Evolutionary conservation across 2,888 invertebrate species (phyloP), one percentile per base, ranked within the genome.

Genomic region (Oligia fasciuncula): DNA sequence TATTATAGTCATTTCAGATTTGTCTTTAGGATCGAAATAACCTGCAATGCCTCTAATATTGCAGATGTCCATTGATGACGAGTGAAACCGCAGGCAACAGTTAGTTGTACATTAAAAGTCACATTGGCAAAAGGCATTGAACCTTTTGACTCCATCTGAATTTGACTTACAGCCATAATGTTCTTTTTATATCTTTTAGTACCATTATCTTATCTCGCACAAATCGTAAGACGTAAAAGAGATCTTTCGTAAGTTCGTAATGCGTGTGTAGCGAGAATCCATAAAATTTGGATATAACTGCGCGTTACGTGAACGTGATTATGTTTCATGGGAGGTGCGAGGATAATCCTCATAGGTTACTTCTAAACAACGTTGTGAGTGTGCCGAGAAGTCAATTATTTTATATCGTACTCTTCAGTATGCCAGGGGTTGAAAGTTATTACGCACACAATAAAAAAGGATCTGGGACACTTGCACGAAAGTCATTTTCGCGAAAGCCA

Each of bases 161-260:
- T 29, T 9, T 66, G 51, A 63, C 35, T 11, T 46, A 1, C n/a
- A 46, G 49, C 29, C 43, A 9, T n/a, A 46, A 63, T 63, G 6
- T 71, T 71, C 35, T 43, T 29, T 63, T 51, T 67, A 8, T 43
- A 66, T 43, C 46, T 57, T 81, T 66, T 74, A 60, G 11, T 75
- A 43, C 35, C 75, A 57, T 66, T 81, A 72, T 23, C 40, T 29
- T 77, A 51, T 23, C 57, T 23, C 46, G 35, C 40, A 73, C 23
- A 73, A 80, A 73, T 65, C 81, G 35, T n/a, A 66, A 73, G 23
- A 51, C 40, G 14, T 82, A 81, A 81, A 69, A 49, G 46, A 82
- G 49, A 82, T 76, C 49, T 82, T 43, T 81, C 40, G 62, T 63
- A 29, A 49, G 76, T 49, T 83, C 63, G 19, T 72, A 57, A 77